Base-by-base conservation (phyloP, 2,113 vertebrate species). In the Xyrauchen texanus region DNA sequence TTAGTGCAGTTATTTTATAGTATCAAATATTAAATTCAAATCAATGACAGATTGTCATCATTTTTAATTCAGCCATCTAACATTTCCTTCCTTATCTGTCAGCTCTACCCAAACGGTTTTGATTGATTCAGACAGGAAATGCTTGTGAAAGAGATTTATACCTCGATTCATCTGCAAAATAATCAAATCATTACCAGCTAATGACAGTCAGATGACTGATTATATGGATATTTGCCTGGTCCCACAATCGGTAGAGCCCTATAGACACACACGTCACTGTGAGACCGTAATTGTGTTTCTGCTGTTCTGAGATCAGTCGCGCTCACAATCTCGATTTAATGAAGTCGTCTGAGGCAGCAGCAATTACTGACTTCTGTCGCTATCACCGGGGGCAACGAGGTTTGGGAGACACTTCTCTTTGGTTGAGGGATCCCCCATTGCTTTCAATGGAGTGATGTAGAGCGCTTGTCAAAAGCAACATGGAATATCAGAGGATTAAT, bases 161-260 rank as follows among this genome's bases (percentile, higher is more conserved):
- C 93, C 89, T 91, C 92, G 93, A 96, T 97, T 97, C 96, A 99
- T 98, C 96, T 96, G 94, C 95, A 97, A 97, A 98, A 98, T 97
- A 97, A 98, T 96, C 96, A 96, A 98, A 98, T 98, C 96, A 98
- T 98, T 98, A 98, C 95, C 94, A 94, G 92, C 95, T 98, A 98
- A 99, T 98, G 96, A 97, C 95, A 94, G 94, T 92, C 89, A 92
- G 93, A 88, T 97, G 96, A 98, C 95, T 95, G 98, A 98, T 96
- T 94, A 97, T 94, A 93, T 85, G 92, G 92, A 94, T 94, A 94
- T 89, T 88, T 93, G 86, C 89, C 88, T 91, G 94, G 91, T 94
- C 90, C 90, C 88, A 93, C 92, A 91, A 92, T 94, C 90, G 85
- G 89, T 82, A 90, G 89, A 88, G 91, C 94, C 86, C 86, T 71